Evolutionary conservation across 2,888 invertebrate genomes (phyloP).

Genomic region (Cryptus viduatorius): DNA sequence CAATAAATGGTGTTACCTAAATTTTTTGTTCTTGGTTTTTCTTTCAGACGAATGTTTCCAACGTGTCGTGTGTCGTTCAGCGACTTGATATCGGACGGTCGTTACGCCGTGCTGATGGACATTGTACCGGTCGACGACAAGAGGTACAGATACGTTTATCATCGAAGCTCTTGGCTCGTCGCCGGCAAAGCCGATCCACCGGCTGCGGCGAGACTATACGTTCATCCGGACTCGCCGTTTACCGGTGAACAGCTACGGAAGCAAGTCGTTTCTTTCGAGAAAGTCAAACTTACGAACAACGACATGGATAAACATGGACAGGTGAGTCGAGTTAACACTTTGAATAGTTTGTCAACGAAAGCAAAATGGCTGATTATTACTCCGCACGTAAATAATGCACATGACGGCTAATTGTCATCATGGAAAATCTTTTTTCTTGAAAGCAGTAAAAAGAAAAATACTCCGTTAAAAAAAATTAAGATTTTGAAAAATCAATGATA

Average conservation of each 20-base stretch:
- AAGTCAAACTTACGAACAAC: slow-evolving; percentile 94
- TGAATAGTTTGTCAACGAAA: background rate
- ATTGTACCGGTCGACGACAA: slow-evolving; percentile 93
- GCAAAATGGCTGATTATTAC: no score
- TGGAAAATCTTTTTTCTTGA: no score
- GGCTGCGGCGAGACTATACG: slow-evolving; percentile 90
- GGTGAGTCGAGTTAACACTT: slow-evolving; percentile 85
- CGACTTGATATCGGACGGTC: slow-evolving; percentile 88
- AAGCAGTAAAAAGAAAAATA: no score
- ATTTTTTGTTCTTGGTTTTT: slow-evolving; percentile 62
- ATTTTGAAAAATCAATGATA: no score
- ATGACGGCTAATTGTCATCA: no score
- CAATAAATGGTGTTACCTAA: background rate
- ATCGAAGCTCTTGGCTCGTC: slow-evolving; percentile 93
- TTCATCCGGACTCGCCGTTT: slow-evolving; percentile 93
- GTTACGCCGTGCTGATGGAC: slow-evolving; percentile 92
- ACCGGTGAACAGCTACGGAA: slow-evolving; percentile 92
- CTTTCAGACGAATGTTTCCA: slow-evolving; percentile 93
- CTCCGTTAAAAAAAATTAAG: no score
- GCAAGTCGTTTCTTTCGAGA: slow-evolving; percentile 93
- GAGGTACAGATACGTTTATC: slow-evolving; percentile 93
- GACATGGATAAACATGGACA: slow-evolving; percentile 92
- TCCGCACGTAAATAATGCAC: no score
- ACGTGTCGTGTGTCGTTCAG: slow-evolving; percentile 91
- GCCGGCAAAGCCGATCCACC: slow-evolving; percentile 94